Evolutionary conservation across 2,888 invertebrate species (phyloP).

Genomic region (Piscicola geometra): DNA sequence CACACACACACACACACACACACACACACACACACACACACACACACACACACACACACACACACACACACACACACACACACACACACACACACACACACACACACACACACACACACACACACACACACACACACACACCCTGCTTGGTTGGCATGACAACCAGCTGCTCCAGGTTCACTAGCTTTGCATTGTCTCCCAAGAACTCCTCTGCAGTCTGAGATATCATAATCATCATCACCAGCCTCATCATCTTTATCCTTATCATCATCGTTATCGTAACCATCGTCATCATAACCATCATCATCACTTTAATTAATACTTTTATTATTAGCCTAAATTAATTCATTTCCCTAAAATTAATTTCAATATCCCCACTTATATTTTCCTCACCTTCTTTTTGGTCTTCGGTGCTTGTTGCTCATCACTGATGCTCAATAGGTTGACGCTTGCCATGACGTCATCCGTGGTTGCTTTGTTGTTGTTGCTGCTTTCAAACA

Average conservation of each 20-base stretch:
- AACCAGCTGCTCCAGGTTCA: conserved; percentile 35
- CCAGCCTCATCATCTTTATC: neutral
- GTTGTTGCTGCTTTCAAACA: neutral
- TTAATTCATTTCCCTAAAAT: neutral
- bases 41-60: too few relatives aligned
- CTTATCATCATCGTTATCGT: neutral
- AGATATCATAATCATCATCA: conserved; percentile 13
- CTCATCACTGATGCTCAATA: neutral
- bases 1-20: too few relatives aligned
- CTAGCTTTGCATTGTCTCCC: conserved; percentile 36
- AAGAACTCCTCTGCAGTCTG: conserved; percentile 36
- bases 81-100: too few relatives aligned
- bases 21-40: too few relatives aligned
- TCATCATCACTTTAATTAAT: neutral
- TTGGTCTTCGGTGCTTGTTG: neutral
- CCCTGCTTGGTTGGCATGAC: conserved; percentile 30
- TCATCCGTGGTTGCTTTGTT: neutral
- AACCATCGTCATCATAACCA: neutral
- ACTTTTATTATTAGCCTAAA: neutral
- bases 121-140: neutral
- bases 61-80: too few relatives aligned
- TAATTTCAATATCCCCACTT: neutral
- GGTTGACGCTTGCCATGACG: neutral
- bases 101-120: too few relatives aligned
- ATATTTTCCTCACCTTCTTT: neutral